Evolutionary conservation across 2,797 vertebrate genomes (phyloP), one percentile per base, ranked within the genome.

Genomic region (Ataeniobius toweri): DNA sequence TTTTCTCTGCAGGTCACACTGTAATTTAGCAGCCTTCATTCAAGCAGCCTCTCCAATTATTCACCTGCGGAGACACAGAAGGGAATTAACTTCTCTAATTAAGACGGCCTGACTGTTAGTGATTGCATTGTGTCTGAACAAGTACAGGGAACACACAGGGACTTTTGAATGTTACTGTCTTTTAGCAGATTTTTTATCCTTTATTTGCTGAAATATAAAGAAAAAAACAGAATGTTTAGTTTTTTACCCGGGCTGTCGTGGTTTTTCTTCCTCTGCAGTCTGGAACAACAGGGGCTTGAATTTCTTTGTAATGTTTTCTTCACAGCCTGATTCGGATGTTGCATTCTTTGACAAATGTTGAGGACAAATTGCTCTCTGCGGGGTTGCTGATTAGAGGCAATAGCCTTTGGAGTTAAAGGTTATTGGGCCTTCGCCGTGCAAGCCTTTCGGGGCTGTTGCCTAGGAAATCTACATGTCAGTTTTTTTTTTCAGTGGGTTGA

Each of bases 401-500:
- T 86, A 87, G 85, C 77, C 85, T 85, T 80, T 77, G 56, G 26
- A 79, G 71, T 9, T 71, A 48, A 69, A 77, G 85, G 51, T 56
- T 73, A 82, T 79, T 78, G 78, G 75, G 72, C 58, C 8, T 5
- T 71, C 50, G 56, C 44, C 3, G 6, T 20, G 0, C 10, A 0
- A 61, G 46, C 22, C 73, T 79, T 79, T 68, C 10, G 50, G 73
- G 81, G 14, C 46, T 16, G 12, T 7, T 59, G 14, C 39, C 41
- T 31, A 14, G 51, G 65, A 81, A 69, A 76, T 78, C 67, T 26
- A 69, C 51, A 2, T 31, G 84, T 77, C 86, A 85, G 2, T 86
- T 83, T 77, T 65, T n/a, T 20, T 61, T n/a, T 55, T 18, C 70
- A n/a, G 7, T 5, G 44, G 9, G 26, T 70, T 48, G 28, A 76